Evolutionary conservation across 2,888 invertebrate species (phyloP).

Genomic region (Trichogramma dendrolimi): DNA sequence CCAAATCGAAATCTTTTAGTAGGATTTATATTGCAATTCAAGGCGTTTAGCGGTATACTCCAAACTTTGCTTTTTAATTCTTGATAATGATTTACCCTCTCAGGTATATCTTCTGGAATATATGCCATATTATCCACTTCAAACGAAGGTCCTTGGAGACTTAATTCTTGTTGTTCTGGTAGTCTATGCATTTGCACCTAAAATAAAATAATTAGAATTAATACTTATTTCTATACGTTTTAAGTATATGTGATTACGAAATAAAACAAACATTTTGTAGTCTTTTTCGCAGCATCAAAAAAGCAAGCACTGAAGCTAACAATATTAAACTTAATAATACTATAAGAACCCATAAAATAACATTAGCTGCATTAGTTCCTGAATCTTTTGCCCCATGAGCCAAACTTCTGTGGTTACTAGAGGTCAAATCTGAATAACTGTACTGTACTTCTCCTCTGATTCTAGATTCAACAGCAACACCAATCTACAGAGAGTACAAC

Average conservation of each 20-base stretch:
- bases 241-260: not conserved
- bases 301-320: conserved; percentile 60
- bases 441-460: conserved; percentile 49
- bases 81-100: conserved; percentile 67
- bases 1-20: conserved; percentile 76
- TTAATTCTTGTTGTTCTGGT: conserved; percentile 65
- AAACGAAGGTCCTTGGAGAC: conserved; percentile 73
- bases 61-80: conserved; percentile 72
- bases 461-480: conserved; percentile 53
- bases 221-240: too few species aligned
- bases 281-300: conserved; percentile 58
- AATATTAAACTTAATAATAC: conserved; percentile 66
- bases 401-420: conserved; percentile 8
- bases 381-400: conserved; percentile 10
- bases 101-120: conserved; percentile 66
- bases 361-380: conserved; percentile 36
- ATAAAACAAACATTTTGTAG: conserved; percentile 46
- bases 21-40: conserved; percentile 68
- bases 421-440: conserved; percentile 43
- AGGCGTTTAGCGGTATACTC: conserved; percentile 67
- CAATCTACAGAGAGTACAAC: conserved; percentile 32
- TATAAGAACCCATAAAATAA: conserved; percentile 63
- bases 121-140: conserved; percentile 79
- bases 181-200: conserved; percentile 52
- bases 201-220: not conserved